phyloP scores from a whole-genome alignment of 2,888 invertebrate genomes.

The Pollenia griseotomentosa region DNA sequence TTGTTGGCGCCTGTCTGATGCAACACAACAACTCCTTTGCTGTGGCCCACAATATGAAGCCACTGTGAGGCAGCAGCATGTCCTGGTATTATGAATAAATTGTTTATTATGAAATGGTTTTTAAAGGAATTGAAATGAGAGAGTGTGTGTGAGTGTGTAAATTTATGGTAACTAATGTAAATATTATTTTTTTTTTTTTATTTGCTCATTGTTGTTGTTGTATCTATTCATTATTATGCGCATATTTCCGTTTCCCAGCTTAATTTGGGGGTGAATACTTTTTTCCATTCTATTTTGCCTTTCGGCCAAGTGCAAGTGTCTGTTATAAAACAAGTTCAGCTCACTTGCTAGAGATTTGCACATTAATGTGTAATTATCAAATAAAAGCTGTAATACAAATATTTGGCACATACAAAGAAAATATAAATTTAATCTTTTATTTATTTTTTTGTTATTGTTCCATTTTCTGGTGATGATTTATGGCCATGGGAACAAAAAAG shows the following conservation, averaged over 20 bases:
- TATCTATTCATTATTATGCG: slow-evolving; percentile 67
- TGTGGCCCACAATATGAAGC: slow-evolving; percentile 60
- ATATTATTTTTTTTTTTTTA: slow-evolving; percentile 75
- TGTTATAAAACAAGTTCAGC: slow-evolving; percentile 25
- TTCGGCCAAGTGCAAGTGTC: slow-evolving; percentile 63
- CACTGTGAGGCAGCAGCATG: slow-evolving; percentile 37
- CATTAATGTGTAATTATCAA: slow-evolving; percentile 81
- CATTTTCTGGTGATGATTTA: slow-evolving; percentile 63
- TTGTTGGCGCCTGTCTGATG: slow-evolving; percentile 67
- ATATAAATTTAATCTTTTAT: slow-evolving; percentile 55
- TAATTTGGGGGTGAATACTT: slow-evolving; percentile 23
- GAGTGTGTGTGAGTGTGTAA: slow-evolving; percentile 22
- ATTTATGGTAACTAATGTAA: slow-evolving; percentile 80
- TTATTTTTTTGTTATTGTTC: slow-evolving; percentile 43
- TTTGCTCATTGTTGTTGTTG: slow-evolving; percentile 33
- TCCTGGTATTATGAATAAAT: slow-evolving; percentile 57
- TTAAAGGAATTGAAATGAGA: slow-evolving; percentile 59
- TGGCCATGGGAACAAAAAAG: slow-evolving; percentile 70
- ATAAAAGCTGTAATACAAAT: slow-evolving; percentile 75
- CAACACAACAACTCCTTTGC: slow-evolving; percentile 50
- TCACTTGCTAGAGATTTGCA: slow-evolving; percentile 75
- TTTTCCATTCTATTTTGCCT: slow-evolving; percentile 33
- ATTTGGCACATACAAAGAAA: slow-evolving; percentile 65
- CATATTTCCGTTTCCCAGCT: slow-evolving; percentile 63
- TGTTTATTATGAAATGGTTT: slow-evolving; percentile 68